Percentiles rank a stretch among this genome's conserved stretches.
These are phyloP conservation scores for Drosophila monieri DNA, from an alignment of 2,888 invertebrate species.

Conservation along the genomic window DNA sequence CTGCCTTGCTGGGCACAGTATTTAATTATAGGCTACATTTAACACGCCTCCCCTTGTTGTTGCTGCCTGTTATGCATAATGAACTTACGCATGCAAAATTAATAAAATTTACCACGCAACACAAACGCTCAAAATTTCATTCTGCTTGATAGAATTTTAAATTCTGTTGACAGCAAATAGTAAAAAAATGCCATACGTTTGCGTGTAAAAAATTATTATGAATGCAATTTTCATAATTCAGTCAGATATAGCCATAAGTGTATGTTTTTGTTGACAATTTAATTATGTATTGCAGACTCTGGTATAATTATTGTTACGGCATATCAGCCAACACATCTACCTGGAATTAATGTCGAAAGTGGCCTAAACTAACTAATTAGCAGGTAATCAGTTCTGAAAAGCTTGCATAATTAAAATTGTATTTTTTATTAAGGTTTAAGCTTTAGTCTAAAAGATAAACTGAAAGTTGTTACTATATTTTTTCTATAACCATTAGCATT, in stretches of 20 bases:
- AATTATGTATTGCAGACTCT: conserved; percentile 35
- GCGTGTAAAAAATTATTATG: conserved; percentile 46
- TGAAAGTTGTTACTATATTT: too few species aligned
- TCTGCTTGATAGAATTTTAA: conserved; percentile 69
- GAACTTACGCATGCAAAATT: conserved; percentile 66
- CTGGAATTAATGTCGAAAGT: not conserved
- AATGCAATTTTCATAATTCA: conserved; percentile 71
- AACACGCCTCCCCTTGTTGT: conserved; percentile 55
- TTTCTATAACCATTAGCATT: too few species aligned
- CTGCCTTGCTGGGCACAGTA: conserved; percentile 34
- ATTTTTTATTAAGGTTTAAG: not conserved
- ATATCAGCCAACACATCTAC: not conserved
- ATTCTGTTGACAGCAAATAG: conserved; percentile 20
- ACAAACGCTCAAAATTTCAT: conserved; percentile 61
- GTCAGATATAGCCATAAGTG: conserved; percentile 17
- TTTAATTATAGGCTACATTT: conserved; percentile 78
- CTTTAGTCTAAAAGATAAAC: not conserved
- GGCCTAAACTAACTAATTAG: conserved; percentile 1
- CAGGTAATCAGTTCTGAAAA: not conserved
- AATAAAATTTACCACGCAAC: conserved; percentile 69
- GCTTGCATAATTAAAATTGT: not conserved
- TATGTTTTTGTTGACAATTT: conserved; percentile 16
- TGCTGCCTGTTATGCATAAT: conserved; percentile 66
- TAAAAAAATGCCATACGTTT: conserved; percentile 4
- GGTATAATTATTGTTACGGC: not conserved